A percentile compares a stretch with the other conserved stretches of the same genome.
Evolutionary conservation across 2,113 vertebrate species (phyloP).

Genomic region (Dromas ardeola): DNA sequence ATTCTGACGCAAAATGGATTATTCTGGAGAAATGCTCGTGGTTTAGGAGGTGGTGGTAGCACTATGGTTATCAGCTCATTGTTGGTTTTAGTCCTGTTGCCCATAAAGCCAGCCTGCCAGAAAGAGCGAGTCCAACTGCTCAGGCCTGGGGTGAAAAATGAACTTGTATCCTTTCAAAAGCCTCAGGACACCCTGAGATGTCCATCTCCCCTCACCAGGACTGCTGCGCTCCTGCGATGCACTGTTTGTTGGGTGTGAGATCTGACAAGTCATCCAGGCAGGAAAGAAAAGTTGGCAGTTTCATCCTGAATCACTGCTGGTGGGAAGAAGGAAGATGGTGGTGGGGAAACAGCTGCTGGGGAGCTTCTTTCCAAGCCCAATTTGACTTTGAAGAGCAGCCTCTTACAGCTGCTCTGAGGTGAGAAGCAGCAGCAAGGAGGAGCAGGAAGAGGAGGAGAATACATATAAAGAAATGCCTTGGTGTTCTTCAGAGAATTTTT

Average conservation of each 20-base stretch:
- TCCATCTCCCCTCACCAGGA: neutral
- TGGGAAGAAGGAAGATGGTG: neutral
- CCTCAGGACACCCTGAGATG: rapidly evolving
- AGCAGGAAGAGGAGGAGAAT: neutral
- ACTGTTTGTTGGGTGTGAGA: neutral
- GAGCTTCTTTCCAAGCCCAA: neutral
- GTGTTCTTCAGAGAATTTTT: neutral
- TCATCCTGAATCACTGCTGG: neutral
- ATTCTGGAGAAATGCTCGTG: neutral
- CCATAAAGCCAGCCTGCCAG: neutral
- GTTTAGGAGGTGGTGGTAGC: neutral
- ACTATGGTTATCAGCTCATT: neutral
- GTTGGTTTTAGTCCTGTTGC: neutral
- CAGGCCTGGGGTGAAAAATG: neutral
- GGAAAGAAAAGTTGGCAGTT: neutral
- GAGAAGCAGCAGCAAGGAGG: neutral
- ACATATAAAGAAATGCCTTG: neutral
- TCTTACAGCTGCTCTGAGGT: neutral
- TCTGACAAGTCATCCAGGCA: neutral
- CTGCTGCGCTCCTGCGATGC: rapidly evolving
- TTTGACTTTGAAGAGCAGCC: neutral
- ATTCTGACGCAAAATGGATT: neutral
- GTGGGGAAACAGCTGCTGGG: neutral
- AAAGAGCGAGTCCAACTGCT: rapidly evolving
- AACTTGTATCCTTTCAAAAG: rapidly evolving